Conservation (phyloP, 35 echinoderm and acorn worm species). For the Diadema setosum region DNA sequence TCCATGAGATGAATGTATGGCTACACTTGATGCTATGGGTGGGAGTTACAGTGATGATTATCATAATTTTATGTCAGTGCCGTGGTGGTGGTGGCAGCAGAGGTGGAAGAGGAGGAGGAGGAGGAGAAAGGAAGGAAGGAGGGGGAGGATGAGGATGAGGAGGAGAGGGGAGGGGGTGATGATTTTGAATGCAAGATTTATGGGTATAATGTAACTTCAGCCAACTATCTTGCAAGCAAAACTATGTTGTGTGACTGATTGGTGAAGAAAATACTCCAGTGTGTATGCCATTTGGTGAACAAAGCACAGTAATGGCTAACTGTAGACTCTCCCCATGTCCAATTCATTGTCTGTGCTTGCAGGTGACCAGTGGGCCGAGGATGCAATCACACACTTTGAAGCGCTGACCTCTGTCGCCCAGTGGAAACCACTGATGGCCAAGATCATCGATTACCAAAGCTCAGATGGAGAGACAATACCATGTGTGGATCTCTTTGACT, state of each 20-base stretch:
- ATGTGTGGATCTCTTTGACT: slow-evolving; percentile 78
- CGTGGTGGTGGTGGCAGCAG: too few species aligned
- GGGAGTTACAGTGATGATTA: too few species aligned
- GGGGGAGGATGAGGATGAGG: too few species aligned
- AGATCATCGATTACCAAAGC: slow-evolving; percentile 64
- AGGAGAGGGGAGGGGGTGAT: too few species aligned
- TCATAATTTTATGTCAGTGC: too few species aligned
- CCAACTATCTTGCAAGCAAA: background rate
- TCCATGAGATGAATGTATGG: too few species aligned
- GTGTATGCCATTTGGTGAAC: background rate
- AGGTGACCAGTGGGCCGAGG: slow-evolving; percentile 79
- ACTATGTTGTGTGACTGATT: background rate
- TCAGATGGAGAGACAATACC: slow-evolving; percentile 48
- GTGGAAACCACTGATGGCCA: slow-evolving; percentile 91
- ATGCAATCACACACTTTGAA: slow-evolving; percentile 73
- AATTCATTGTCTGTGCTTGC: background rate
- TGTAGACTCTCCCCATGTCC: background rate
- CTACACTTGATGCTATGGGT: too few species aligned
- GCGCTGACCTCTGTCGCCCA: slow-evolving; percentile 77
- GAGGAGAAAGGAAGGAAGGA: too few species aligned
- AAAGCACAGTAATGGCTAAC: background rate
- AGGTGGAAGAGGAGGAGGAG: too few species aligned
- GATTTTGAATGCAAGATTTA: background rate
- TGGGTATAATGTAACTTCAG: background rate
- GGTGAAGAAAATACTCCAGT: background rate